Base-by-base conservation (phyloP, 1,140 invertebrate species). In the Zaprionus tsacasi region DNA sequence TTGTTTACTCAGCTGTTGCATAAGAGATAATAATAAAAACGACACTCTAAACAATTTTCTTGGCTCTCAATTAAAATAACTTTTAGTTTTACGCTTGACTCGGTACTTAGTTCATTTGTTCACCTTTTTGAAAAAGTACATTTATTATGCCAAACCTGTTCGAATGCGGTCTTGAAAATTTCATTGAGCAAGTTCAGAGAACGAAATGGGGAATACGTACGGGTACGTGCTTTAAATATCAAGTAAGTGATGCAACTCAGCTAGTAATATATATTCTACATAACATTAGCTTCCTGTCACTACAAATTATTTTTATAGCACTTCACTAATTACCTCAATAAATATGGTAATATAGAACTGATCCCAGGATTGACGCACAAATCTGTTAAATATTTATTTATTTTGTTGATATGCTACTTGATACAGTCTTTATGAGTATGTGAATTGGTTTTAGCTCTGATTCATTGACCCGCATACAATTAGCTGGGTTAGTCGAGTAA, bases 121-220 rank as follows among this genome's bases (percentile, higher is more conserved):
- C 38, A 25, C 38, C 2, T 17, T 52, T 36, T 38, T 2, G 2
- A 21, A 59, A 63, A 60, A 54, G 25, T 71, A 59, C 43, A 67
- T 60, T 83, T 78, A 57, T 58, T 72, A 81, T 58, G 70, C 75
- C 17, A 36, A 55, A 45, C 79, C 86, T 63, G 78, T 86, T 64
- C 67, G 81, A 54, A 50, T 35, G 55, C 58, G 64, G 52, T 87
- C 76, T 70, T 86, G 82, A 87, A 60, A 67, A 71, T 76, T 75
- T 74, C 75, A 67, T 67, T 65, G 75, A 76, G 67, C 74, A 85
- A 76, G 75, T 81, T 66, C 56, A 58, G 68, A 48, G 38, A 76
- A 56, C 50, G 50, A 63, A 69, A 60, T 74, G 61, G 45, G 65
- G 58, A 60, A 40, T 69, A 87, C 45, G 45, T 21, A 50, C 17